Percentiles rank a stretch among this genome's conserved stretches.
Conservation (phyloP, 2,888 invertebrate species). For the Drosophila conformis region DNA sequence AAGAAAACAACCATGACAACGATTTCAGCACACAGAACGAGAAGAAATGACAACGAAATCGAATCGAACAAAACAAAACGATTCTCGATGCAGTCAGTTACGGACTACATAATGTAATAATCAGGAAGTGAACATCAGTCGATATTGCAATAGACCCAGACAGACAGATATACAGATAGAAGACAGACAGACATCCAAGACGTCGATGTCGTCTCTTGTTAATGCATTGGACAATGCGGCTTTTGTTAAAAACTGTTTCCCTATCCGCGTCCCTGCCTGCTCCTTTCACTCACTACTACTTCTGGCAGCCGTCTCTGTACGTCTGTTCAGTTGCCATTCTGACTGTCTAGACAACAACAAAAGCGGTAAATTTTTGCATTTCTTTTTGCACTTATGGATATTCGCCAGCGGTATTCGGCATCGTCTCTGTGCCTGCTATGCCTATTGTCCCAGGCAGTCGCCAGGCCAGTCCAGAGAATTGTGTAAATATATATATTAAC, state of each 20-base stretch:
- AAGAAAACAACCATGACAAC: constrained; percentile 29
- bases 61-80: constrained; percentile 30
- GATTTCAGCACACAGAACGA: constrained; percentile 17
- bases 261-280: constrained; percentile 33
- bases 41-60: constrained; percentile 18
- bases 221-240: constrained; percentile 71
- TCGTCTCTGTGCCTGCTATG: not conserved
- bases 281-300: constrained; percentile 10
- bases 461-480: constrained; percentile 46
- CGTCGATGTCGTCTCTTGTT: constrained; percentile 46
- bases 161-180: not conserved
- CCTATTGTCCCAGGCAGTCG: constrained; percentile 51
- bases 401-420: constrained; percentile 44
- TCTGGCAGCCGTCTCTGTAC: constrained; percentile 4
- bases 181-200: constrained; percentile 33
- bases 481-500: constrained; percentile 68
- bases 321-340: constrained; percentile 38
- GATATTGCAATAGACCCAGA: constrained; percentile 60
- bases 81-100: constrained; percentile 45
- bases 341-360: constrained; percentile 68
- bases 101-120: constrained; percentile 66
- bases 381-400: constrained; percentile 67
- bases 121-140: constrained; percentile 68
- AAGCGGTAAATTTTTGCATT: constrained; percentile 47
- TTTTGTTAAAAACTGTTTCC: constrained; percentile 62